phyloP scores from a whole-genome alignment of 2,113 vertebrate species.

The Hippocampus abdominalis region DNA sequence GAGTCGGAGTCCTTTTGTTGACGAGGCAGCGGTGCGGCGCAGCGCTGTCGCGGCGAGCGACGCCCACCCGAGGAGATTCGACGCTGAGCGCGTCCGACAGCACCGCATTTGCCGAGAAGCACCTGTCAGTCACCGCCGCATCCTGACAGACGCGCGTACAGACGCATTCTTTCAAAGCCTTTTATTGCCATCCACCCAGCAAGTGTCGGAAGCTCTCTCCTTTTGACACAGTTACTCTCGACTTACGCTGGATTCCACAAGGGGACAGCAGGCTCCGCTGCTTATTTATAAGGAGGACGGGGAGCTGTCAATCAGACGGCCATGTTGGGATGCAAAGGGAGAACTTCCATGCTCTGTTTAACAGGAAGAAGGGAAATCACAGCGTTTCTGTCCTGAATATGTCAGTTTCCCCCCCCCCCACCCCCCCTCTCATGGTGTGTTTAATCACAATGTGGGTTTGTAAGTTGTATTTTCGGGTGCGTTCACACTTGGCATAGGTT shows the following conservation, averaged over 20 bases:
- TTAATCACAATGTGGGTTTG: conserved; percentile 16
- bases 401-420: neutral
- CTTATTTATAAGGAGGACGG: conserved; percentile 24
- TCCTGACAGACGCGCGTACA: conserved; percentile 9
- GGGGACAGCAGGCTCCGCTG: conserved; percentile 9
- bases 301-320: conserved; percentile 40
- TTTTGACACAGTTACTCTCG: conserved; percentile 16
- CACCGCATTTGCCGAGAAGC: conserved; percentile 51
- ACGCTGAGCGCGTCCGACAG: conserved; percentile 38
- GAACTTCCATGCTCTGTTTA: conserved; percentile 34
- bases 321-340: conserved; percentile 24
- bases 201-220: conserved; percentile 5
- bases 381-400: conserved; percentile 23
- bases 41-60: conserved; percentile 21
- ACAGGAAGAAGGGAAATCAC: conserved; percentile 47
- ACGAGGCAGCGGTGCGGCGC: conserved; percentile 20
- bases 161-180: conserved; percentile 1
- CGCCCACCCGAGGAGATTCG: conserved; percentile 29
- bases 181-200: conserved; percentile 4
- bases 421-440: neutral
- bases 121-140: conserved; percentile 43
- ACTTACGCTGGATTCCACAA: conserved; percentile 22
- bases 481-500: neutral
- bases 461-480: neutral
- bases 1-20: conserved; percentile 23